Evolutionary conservation across 2,797 vertebrate genomes (phyloP).

Genomic region (Hemibagrus guttatus): DNA sequence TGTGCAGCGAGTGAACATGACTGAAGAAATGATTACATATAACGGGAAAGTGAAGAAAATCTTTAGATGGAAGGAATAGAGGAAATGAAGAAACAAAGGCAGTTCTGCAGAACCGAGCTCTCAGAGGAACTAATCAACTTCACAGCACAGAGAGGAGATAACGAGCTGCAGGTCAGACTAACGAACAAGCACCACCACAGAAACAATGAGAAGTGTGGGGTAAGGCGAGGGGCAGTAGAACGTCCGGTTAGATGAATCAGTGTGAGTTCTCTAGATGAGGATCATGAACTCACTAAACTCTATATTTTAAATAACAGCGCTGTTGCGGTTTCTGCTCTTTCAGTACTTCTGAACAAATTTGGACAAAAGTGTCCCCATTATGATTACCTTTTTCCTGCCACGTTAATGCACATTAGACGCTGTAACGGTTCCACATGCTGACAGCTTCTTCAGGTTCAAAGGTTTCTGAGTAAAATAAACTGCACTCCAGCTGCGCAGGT

Average conservation of each 20-base stretch:
- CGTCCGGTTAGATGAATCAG: not conserved
- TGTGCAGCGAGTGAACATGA: too few relatives aligned
- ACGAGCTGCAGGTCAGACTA: not conserved
- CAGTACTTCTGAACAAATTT: not conserved
- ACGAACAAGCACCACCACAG: too few relatives aligned
- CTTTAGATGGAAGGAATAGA: not conserved
- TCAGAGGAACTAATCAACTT: not conserved
- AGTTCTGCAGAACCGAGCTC: not conserved
- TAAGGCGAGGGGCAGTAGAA: too few relatives aligned
- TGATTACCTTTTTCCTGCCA: not conserved
- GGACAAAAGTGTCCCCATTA: not conserved
- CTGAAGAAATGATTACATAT: too few relatives aligned
- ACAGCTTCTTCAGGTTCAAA: not conserved
- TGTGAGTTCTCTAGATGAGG: not conserved
- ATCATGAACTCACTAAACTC: not conserved
- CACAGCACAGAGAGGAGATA: not conserved
- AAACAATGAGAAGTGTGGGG: too few relatives aligned
- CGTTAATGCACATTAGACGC: too few relatives aligned
- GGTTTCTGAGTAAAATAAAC: too few relatives aligned
- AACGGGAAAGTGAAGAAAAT: too few relatives aligned
- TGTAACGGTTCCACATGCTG: not conserved
- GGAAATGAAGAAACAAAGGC: not conserved
- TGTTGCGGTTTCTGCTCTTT: not conserved
- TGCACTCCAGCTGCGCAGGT: too few relatives aligned
- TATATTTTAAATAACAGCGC: not conserved